These are phyloP conservation scores for Antennarius striatus DNA, from an alignment of 2,113 vertebrate genomes.

Conservation along the genomic window DNA sequence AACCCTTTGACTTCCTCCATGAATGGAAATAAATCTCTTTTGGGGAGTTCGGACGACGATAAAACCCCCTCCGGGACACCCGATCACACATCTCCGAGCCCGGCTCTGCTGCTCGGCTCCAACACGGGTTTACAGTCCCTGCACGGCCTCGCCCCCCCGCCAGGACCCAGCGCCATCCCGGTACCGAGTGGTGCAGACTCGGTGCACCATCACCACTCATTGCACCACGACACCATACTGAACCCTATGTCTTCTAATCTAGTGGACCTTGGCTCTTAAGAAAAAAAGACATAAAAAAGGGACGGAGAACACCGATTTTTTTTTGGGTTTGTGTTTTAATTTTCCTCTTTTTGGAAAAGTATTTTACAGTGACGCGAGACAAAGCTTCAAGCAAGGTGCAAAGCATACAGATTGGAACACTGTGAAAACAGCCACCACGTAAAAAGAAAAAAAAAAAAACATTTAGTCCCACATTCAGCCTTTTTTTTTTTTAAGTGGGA, in stretches of 20 bases:
- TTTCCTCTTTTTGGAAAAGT: conserved; percentile 6
- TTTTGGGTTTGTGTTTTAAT: too few species aligned
- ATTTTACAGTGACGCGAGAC: conserved; percentile 47
- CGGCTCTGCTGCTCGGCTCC: conserved; percentile 89
- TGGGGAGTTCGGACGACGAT: conserved; percentile 98
- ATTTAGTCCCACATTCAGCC: conserved; percentile 46
- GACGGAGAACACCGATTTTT: conserved; percentile 19
- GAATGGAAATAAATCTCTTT: conserved; percentile 96
- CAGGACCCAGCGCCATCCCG: conserved; percentile 95
- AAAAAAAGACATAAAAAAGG: conserved; percentile 56
- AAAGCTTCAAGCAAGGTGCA: conserved; percentile 67
- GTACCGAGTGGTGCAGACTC: conserved; percentile 88
- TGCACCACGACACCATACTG: conserved; percentile 99
- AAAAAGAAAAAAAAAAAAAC: conserved; percentile 9
- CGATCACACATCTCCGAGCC: conserved; percentile 93
- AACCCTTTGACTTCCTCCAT: conserved; percentile 93
- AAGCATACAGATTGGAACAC: conserved; percentile 62
- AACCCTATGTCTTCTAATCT: conserved; percentile 99
- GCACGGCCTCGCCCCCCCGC: conserved; percentile 92
- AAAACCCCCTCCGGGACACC: conserved; percentile 97
- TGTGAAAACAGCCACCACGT: conserved; percentile 26
- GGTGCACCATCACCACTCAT: conserved; percentile 93
- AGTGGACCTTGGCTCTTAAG: conserved; percentile 98
- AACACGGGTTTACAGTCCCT: conserved; percentile 88
- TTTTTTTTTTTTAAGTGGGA: conserved; percentile 13